Evolutionary conservation across 2,888 invertebrate species (phyloP), one percentile per base, ranked within the genome.

Genomic region (Asteroscopus sphinx): DNA sequence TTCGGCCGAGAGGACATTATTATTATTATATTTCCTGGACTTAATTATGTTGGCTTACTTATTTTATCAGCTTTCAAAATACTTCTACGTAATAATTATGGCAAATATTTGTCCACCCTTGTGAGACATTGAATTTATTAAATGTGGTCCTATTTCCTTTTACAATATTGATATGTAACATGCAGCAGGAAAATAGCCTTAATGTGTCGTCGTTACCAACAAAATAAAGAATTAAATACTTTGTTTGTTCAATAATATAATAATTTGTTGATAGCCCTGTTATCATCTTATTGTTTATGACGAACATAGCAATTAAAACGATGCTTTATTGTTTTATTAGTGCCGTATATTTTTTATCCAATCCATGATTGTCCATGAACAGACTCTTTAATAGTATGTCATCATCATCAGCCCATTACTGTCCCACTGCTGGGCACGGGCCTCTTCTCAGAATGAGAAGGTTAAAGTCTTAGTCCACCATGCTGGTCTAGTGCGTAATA

Each of bases 141-240:
- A 33, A 28, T 28, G 26, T 26, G 42, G 16, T 4, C 11, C 28
- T 5, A 2, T 28, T 28, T 4, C 25, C 28, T 4, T 28, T 9
- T 28, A 28, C 9, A 9, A 2, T 36, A 56, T 21, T 6, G 4
- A 6, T 11, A 35, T 12, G n/a, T 42, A 30, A 17, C 41, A n/a
- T 16, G 17, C 54, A 55, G 48, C 58, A 54, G 56, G 57, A 67
- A 57, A 61, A 59, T 64, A 40, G 41, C 66, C 60, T 69, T 35
- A n/a, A n/a, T n/a, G 42, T 55, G 33, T 65, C 54, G 61, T 66
- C 71, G 64, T 55, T 51, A 40, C 13, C 33, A 15, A 63, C 57
- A 51, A 57, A 37, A 30, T 42, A 47, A 55, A 47, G 58, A 56
- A 63, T 55, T 75, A 61, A 75, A 59, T 59, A 62, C 56, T 62